A percentile compares a stretch with the other conserved stretches of the same genome.
Conservation (phyloP, 1,140 invertebrate genomes). For the Diabrotica virgifera region DNA sequence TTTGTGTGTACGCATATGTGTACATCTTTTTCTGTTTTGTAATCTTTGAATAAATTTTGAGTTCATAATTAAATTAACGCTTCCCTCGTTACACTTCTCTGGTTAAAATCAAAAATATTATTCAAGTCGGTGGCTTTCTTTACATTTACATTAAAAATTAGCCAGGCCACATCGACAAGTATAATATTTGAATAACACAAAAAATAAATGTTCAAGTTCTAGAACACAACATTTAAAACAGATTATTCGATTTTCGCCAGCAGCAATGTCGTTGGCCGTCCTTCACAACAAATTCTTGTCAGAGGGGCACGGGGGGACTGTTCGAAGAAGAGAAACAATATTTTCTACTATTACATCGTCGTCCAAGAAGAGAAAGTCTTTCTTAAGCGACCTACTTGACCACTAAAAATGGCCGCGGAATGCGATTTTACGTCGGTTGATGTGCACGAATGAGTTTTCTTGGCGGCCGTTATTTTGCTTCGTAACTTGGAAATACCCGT, state of each 20-base stretch:
- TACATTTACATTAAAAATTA: too few species aligned
- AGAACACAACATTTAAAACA: constrained; percentile 4
- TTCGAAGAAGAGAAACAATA: constrained; percentile 4
- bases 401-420: constrained; percentile 28
- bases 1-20: neutral
- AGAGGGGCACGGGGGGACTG: neutral
- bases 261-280: constrained; percentile 35
- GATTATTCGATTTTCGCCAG: constrained; percentile 10
- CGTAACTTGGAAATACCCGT: too few species aligned
- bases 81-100: too few species aligned
- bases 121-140: too few species aligned
- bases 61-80: too few species aligned
- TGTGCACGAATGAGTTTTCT: neutral
- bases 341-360: constrained; percentile 9
- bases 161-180: too few species aligned
- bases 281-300: constrained; percentile 20
- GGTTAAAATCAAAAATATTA: too few species aligned
- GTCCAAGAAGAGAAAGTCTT: constrained; percentile 31
- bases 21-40: neutral
- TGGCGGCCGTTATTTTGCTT: too few species aligned
- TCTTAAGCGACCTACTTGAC: constrained; percentile 31
- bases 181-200: too few species aligned
- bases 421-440: constrained; percentile 23
- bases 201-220: neutral
- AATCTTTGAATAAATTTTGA: too few species aligned